Conservation (phyloP, 1,140 invertebrate genomes). For the Orchestia grillus region DNA sequence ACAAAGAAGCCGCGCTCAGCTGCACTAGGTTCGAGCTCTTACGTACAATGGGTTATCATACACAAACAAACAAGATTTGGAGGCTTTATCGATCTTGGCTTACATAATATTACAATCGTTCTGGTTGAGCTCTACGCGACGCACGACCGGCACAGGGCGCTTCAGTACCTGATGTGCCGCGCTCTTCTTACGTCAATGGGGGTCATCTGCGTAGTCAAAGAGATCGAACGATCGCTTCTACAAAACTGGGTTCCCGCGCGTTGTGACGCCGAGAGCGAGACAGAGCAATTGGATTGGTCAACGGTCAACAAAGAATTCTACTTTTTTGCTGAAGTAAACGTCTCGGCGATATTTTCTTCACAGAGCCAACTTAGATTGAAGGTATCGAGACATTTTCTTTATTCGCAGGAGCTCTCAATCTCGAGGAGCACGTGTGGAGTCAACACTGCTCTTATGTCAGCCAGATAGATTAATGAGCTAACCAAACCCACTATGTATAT, state of each 20-base stretch:
- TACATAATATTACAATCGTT: not conserved
- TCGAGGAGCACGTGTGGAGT: not conserved
- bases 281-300: not conserved
- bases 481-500: not conserved
- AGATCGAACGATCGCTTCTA: too few species aligned
- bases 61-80: not conserved
- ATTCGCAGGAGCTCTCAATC: not conserved
- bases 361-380: not conserved
- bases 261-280: not conserved
- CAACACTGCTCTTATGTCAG: not conserved
- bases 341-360: not conserved
- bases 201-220: too few species aligned
- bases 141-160: too few species aligned
- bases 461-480: not conserved
- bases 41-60: not conserved
- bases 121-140: not conserved
- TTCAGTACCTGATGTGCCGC: too few species aligned
- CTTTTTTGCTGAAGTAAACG: too few species aligned
- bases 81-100: not conserved
- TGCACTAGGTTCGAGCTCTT: not conserved
- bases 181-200: too few species aligned
- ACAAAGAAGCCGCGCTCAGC: not conserved
- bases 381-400: not conserved
- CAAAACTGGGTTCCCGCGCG: too few species aligned
- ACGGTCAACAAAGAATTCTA: not conserved